Percentiles rank a stretch among this genome's conserved stretches.
Evolutionary conservation across 2,888 invertebrate species (phyloP).

Genomic region (Drosophila setosimentum): DNA sequence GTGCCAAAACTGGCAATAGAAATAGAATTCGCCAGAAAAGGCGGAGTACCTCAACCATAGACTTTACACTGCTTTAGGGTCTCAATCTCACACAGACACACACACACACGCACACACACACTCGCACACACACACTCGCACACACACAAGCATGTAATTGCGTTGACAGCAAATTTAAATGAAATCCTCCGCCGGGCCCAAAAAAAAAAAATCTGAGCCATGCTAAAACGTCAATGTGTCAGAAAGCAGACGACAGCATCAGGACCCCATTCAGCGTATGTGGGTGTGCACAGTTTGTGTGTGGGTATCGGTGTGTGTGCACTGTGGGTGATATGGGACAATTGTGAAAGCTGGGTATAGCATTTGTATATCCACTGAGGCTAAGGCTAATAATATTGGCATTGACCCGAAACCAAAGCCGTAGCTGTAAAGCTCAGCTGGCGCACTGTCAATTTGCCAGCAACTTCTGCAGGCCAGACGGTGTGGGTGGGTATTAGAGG

Average conservation of each 20-base stretch:
- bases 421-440: slow-evolving; percentile 75
- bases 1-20: slow-evolving; percentile 23
- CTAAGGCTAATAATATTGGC: slow-evolving; percentile 74
- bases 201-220: slow-evolving; percentile 17
- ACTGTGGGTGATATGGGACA: slow-evolving; percentile 6
- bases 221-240: slow-evolving; percentile 71
- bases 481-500: slow-evolving; percentile 31
- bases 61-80: slow-evolving; percentile 16
- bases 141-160: slow-evolving; percentile 66
- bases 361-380: slow-evolving; percentile 29
- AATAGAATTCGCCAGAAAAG: not conserved
- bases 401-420: slow-evolving; percentile 66
- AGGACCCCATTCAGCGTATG: slow-evolving; percentile 11
- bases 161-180: slow-evolving; percentile 81
- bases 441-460: slow-evolving; percentile 73
- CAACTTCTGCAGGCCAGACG: slow-evolving; percentile 9
- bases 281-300: slow-evolving; percentile 16
- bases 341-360: slow-evolving; percentile 6
- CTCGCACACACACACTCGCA: slow-evolving; percentile 9
- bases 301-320: slow-evolving; percentile 3
- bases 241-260: slow-evolving; percentile 66
- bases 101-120: slow-evolving; percentile 5
- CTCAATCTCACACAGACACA: slow-evolving; percentile 5
- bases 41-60: slow-evolving; percentile 18
- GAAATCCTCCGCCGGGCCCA: slow-evolving; percentile 58